Conservation (phyloP, 2,888 invertebrate genomes). For the Lycocerus yunnanus region DNA sequence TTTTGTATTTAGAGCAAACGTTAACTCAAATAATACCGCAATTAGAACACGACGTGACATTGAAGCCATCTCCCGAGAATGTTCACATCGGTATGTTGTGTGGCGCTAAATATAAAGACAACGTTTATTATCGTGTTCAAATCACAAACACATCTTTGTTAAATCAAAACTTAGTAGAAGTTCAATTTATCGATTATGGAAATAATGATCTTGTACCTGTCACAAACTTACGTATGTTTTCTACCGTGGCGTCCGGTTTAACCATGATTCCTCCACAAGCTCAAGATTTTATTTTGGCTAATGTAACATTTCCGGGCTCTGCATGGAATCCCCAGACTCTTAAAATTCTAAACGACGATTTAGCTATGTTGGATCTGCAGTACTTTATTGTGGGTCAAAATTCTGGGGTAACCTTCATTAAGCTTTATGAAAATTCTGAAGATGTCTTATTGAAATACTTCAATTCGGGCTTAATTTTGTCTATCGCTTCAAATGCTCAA, state of each 20-base stretch:
- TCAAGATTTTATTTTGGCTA: constrained; percentile 63
- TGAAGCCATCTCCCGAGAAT: constrained; percentile 40
- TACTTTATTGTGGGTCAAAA: constrained; percentile 54
- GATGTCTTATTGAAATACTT: constrained; percentile 59
- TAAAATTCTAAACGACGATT: constrained; percentile 53
- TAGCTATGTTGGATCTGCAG: constrained; percentile 54
- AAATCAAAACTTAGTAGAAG: constrained; percentile 62
- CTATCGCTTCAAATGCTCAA: constrained; percentile 56
- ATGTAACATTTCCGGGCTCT: constrained; percentile 59
- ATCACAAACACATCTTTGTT: constrained; percentile 59
- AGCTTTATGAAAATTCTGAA: constrained; percentile 57
- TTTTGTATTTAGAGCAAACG: constrained; percentile 62
- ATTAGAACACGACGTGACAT: constrained; percentile 56
- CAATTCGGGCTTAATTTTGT: constrained; percentile 54
- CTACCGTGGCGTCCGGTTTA: constrained; percentile 57
- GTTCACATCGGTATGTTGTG: constrained; percentile 62
- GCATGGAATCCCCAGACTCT: constrained; percentile 60
- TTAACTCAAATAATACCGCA: constrained; percentile 56
- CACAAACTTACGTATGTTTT: constrained; percentile 63
- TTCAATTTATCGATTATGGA: constrained; percentile 73
- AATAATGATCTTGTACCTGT: constrained; percentile 65
- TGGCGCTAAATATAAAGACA: constrained; percentile 70
- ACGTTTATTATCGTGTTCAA: constrained; percentile 68
- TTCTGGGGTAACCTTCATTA: constrained; percentile 55
- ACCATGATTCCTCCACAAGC: constrained; percentile 62